Base-by-base conservation (phyloP, 2,888 invertebrate genomes). In the Gibbula magus region DNA sequence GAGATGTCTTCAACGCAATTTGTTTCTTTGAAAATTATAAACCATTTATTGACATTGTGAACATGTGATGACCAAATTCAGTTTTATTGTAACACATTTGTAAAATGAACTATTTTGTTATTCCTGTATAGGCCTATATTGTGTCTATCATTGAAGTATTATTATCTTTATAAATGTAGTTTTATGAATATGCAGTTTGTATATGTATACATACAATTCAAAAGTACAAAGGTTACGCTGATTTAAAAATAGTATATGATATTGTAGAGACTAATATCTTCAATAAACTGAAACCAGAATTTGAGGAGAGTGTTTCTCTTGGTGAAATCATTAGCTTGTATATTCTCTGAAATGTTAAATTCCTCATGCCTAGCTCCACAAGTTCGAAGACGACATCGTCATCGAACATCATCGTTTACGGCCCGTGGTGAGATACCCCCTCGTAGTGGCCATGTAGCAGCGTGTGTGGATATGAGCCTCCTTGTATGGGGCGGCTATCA, bases 401-500 rank as follows among this genome's bases (percentile, higher is more conserved):
- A 45, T 45, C 45, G 45, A 5, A 45, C 45, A 13, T 45, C 45
- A 45, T 45, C 45, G 10, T 45, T 45, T 45, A 45, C 45, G 4
- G 45, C 45, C 4, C 45, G 45, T 5, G 75, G 54, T 25, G 75
- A 75, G 54, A 78, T 78, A 61, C 73, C 61, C n/a, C 81, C 83
- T 61, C 84, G 90, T 78, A 85, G 85, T 79, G 93, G 93, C 39
- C 93, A 93, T 84, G 83, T 91, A 35, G 86, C 91, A 74, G 89
- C 90, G 35, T 83, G 84, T 35, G 85, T 88, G 66, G 89, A 88
- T 53, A 89, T 89, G 56, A 88, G 87, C 75, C 89, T 93, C 85
- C 79, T 91, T 39, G 87, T 91, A 20, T 92, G 91, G 91, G 92
- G 92, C 78, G 93, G 93, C n/a, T 92, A 92, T 75, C 81, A 83